phyloP scores from a whole-genome alignment of 1,140 invertebrate genomes.

The Lepidurus arcticus region DNA sequence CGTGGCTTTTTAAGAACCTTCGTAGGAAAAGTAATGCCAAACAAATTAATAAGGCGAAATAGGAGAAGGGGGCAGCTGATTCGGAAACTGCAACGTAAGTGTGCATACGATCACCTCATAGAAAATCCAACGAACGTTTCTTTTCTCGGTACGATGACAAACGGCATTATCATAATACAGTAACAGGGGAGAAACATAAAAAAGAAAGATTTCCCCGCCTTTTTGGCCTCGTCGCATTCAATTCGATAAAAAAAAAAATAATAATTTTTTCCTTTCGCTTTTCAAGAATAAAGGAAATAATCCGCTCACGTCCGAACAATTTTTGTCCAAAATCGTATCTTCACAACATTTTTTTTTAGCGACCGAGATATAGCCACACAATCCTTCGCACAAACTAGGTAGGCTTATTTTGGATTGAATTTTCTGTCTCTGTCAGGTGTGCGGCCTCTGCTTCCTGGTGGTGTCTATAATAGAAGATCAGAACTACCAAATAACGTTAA shows the following conservation, averaged over 20 bases:
- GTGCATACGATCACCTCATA: neutral
- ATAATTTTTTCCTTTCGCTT: neutral
- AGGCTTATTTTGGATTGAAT: neutral
- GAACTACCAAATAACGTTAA: neutral
- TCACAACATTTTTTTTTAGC: too few species aligned
- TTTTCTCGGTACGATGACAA: neutral
- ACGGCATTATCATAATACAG: constrained; percentile 8
- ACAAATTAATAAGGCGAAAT: constrained; percentile 11
- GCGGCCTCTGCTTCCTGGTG: neutral
- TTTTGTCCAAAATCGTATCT: too few species aligned
- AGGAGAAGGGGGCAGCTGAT: neutral
- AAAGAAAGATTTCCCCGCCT: neutral
- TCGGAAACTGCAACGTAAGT: neutral
- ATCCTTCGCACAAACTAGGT: neutral
- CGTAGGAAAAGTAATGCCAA: neutral
- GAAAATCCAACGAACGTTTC: neutral
- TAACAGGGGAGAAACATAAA: neutral
- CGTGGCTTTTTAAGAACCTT: too few species aligned
- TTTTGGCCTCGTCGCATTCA: too few species aligned
- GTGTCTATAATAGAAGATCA: neutral
- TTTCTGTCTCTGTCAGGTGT: constrained; percentile 3
- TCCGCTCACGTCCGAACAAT: too few species aligned
- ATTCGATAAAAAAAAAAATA: neutral
- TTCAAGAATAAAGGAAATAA: neutral
- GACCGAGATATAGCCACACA: too few species aligned